Conservation (phyloP, 2,888 invertebrate genomes). For the Hartigia nigra region DNA sequence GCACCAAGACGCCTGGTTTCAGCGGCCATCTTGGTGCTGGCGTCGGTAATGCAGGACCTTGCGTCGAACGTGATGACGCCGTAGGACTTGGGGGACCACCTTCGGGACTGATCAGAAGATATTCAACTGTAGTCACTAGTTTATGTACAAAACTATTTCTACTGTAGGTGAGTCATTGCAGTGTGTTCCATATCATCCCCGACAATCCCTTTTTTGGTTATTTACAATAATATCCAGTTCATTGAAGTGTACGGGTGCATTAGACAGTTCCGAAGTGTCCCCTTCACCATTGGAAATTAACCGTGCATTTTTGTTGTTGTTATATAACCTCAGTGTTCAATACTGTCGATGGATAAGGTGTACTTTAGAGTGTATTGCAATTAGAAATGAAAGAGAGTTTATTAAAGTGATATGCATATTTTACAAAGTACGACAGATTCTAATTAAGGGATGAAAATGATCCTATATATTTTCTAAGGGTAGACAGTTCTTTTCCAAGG, state of each 20-base stretch:
- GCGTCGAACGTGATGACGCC: slow-evolving; percentile 54
- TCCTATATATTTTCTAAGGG: background rate
- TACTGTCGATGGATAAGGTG: background rate
- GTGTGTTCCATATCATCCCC: background rate
- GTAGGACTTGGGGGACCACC: slow-evolving; percentile 64
- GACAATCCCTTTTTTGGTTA: background rate
- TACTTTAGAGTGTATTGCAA: background rate
- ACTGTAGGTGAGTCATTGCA: background rate
- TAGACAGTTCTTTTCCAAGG: background rate
- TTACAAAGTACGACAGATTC: background rate
- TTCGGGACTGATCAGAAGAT: slow-evolving; percentile 63
- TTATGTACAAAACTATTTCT: background rate
- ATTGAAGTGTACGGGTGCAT: background rate
- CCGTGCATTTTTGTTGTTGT: background rate
- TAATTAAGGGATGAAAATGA: background rate
- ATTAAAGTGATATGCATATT: background rate
- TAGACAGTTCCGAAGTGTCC: background rate
- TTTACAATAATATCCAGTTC: no score
- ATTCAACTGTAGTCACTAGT: background rate
- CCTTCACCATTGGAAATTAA: background rate
- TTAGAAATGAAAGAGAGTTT: background rate
- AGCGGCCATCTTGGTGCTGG: slow-evolving; percentile 85
- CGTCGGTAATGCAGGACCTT: slow-evolving; percentile 43
- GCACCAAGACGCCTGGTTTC: slow-evolving; percentile 88
- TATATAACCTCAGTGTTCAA: background rate